A percentile compares a stretch with the other conserved stretches of the same genome.
Conservation (phyloP, 2,888 invertebrate species). For the Ormyrus nitidulus region DNA sequence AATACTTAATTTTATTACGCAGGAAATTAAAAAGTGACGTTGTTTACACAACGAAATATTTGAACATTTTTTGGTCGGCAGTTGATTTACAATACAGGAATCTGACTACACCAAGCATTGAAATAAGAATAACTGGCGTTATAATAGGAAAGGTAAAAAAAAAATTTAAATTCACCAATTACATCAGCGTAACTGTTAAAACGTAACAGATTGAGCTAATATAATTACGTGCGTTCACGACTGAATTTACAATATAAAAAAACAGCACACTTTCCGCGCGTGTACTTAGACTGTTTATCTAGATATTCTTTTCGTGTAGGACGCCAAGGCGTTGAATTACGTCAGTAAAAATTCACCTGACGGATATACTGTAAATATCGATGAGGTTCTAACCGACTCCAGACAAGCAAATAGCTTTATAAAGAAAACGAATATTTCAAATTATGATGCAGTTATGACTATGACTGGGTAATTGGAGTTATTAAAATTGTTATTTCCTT, state of each 20-base stretch:
- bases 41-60: slow-evolving; percentile 2
- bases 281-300: background rate
- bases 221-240: background rate
- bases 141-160: slow-evolving; percentile 27
- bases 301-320: background rate
- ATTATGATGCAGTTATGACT: slow-evolving; percentile 20
- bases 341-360: slow-evolving; percentile 22
- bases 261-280: background rate
- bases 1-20: background rate
- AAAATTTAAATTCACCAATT: too few relatives aligned
- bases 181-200: background rate
- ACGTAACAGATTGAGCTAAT: too few relatives aligned
- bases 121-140: slow-evolving; percentile 30
- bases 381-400: background rate
- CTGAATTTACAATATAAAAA: too few relatives aligned
- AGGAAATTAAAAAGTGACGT: slow-evolving; percentile 21
- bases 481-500: background rate
- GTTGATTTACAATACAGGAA: slow-evolving; percentile 36
- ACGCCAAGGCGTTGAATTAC: slow-evolving; percentile 21
- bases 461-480: slow-evolving; percentile 17
- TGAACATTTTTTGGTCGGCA: slow-evolving; percentile 26
- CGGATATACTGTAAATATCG: slow-evolving; percentile 4
- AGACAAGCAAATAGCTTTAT: slow-evolving; percentile 2
- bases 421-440: slow-evolving; percentile 16
- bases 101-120: slow-evolving; percentile 1